These are phyloP conservation scores for Lateolabrax maculatus DNA, from an alignment of 2,797 vertebrate species.

Conservation along the genomic window DNA sequence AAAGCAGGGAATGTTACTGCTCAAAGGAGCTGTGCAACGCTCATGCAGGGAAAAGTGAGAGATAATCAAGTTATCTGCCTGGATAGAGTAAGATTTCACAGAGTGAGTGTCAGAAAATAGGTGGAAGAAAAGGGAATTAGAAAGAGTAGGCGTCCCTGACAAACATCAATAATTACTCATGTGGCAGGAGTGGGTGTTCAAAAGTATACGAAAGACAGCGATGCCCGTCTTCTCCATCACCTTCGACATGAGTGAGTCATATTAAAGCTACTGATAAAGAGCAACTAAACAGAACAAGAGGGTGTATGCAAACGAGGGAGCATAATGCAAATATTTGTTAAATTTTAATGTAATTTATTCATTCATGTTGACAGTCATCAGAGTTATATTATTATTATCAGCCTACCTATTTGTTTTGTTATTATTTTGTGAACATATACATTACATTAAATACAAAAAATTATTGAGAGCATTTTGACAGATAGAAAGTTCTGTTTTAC, in stretches of 20 bases:
- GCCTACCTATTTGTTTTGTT: not conserved
- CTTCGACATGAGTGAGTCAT: slow-evolving; percentile 7
- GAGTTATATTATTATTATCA: not conserved
- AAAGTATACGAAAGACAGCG: not conserved
- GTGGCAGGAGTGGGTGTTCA: slow-evolving; percentile 14
- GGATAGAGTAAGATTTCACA: slow-evolving; percentile 1
- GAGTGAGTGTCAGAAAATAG: slow-evolving; percentile 13
- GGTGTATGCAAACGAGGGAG: not conserved
- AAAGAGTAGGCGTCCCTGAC: slow-evolving; percentile 10
- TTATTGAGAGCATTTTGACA: too few species aligned
- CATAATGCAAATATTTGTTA: not conserved
- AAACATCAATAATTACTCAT: slow-evolving; percentile 30
- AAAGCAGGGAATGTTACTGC: not conserved
- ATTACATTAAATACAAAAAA: too few species aligned
- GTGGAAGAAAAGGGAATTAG: not conserved
- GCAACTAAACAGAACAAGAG: not conserved
- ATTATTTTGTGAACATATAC: not conserved
- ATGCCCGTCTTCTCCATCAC: not conserved
- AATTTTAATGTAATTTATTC: not conserved
- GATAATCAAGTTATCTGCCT: not conserved
- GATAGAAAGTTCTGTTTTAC: not conserved
- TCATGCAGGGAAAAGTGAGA: not conserved
- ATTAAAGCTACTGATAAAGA: not conserved
- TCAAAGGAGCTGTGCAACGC: not conserved
- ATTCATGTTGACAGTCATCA: not conserved